Evolutionary conservation across 2,888 invertebrate species (phyloP).

Genomic region (Chalcosyrphus nemorum): DNA sequence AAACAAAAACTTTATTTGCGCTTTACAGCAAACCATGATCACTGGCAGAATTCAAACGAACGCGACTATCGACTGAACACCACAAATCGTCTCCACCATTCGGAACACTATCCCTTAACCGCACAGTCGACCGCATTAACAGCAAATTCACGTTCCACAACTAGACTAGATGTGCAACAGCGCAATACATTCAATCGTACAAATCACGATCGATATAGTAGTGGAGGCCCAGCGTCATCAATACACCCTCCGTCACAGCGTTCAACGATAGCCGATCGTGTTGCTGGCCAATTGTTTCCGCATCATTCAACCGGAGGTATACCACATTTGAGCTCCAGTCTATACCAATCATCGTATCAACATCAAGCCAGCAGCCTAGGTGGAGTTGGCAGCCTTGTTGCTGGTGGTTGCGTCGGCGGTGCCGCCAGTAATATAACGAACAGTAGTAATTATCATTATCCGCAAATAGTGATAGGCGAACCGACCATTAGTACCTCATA

Average conservation of each 20-base stretch:
- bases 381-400: constrained; percentile 20
- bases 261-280: constrained; percentile 59
- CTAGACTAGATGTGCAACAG: constrained; percentile 81
- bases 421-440: constrained; percentile 72
- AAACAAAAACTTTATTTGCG: constrained; percentile 54
- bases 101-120: constrained; percentile 78
- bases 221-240: constrained; percentile 76
- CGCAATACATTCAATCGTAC: constrained; percentile 81
- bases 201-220: constrained; percentile 82
- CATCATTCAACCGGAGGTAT: constrained; percentile 32
- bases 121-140: constrained; percentile 76
- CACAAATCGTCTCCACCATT: constrained; percentile 79
- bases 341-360: constrained; percentile 80
- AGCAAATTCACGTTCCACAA: constrained; percentile 79
- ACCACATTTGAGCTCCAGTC: constrained; percentile 6
- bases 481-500: constrained; percentile 75
- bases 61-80: constrained; percentile 79
- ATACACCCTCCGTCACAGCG: constrained; percentile 70
- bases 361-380: constrained; percentile 78
- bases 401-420: constrained; percentile 23
- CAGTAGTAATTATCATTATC: constrained; percentile 82
- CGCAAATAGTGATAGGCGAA: constrained; percentile 81
- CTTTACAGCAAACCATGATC: constrained; percentile 76
- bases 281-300: constrained; percentile 55
- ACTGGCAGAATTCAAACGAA: constrained; percentile 80